A percentile compares a stretch with the other conserved stretches of the same genome.
Evolutionary conservation across 2,113 vertebrate species (phyloP).

Genomic region (Albula goreensis): DNA sequence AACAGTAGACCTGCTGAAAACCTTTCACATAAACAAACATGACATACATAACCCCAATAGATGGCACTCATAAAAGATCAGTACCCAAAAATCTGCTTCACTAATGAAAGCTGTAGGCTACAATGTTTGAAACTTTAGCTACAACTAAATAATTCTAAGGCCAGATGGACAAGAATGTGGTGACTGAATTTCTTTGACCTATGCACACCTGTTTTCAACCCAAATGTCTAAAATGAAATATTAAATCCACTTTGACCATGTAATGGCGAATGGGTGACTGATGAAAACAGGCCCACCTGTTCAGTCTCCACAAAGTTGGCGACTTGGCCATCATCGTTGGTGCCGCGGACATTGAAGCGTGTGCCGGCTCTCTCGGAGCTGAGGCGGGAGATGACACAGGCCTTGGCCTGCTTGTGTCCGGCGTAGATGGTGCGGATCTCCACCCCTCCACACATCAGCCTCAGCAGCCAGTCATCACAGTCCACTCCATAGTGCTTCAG

Average conservation of each 20-base stretch:
- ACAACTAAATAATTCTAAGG: no score
- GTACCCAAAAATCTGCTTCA: no score
- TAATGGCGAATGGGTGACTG: background rate
- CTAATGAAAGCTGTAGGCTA: no score
- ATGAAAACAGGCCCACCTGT: conserved; percentile 72
- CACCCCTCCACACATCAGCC: conserved; percentile 96
- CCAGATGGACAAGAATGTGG: no score
- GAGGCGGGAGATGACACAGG: conserved; percentile 92
- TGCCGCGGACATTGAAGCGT: conserved; percentile 93
- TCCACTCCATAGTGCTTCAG: conserved; percentile 96
- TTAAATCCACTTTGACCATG: no score
- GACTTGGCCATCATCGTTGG: conserved; percentile 94
- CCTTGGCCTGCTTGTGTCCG: conserved; percentile 96
- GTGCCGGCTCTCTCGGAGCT: conserved; percentile 96
- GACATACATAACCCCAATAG: no score
- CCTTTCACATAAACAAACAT: background rate
- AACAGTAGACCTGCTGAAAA: background rate
- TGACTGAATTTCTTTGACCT: no score
- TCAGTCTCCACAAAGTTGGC: conserved; percentile 98
- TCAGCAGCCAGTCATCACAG: conserved; percentile 92
- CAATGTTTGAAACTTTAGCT: background rate
- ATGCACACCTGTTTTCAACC: no score
- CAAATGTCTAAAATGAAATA: no score
- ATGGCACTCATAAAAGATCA: no score
- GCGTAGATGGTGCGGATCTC: conserved; percentile 97